Evolutionary conservation across 2,888 invertebrate species (phyloP), one percentile per base, ranked within the genome.

Genomic region (Callyntrura sp.): DNA sequence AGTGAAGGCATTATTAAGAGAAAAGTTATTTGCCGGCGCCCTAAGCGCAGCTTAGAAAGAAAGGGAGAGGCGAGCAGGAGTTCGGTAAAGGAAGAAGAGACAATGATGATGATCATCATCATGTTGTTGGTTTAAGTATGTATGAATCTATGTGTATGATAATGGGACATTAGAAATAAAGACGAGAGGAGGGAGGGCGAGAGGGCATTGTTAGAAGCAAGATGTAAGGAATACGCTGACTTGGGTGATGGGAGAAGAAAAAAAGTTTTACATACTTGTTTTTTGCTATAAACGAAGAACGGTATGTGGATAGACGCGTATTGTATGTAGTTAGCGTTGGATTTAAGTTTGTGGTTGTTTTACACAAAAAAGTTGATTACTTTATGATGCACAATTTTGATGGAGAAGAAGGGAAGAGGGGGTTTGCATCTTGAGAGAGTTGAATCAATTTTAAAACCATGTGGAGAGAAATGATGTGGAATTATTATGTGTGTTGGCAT

Each of bases 281-380:
- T 51, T 51, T 51, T 51, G 11, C 11, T 35, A 35, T 35, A 51
- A n/a, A 51, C 3, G n/a, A 51, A 51, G 51, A 51, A 51, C 1
- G n/a, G 17, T 60, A n/a, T 60, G 2, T 51, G 2, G 2, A 14
- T 51, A 11, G 9, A 14, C 9, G 51, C 9, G 12, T n/a, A n/a
- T 5, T 14, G n/a, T 2, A 14, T 51, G 51, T 51, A 51, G 35
- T 35, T 35, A 35, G 35, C 35, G 2, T 35, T 35, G 35, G 35
- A 4, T 35, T 35, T 35, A 5, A 57, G n/a, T 57, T 2, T 17
- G 14, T 57, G 57, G 17, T 57, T 14, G 57, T 57, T 57, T 57
- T 17, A 17, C 35, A 87, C n/a, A 76, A 85, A 57, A 20, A 70
- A 70, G 86, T 79, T 89, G 84, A 89, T 89, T 89, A 85, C 89